Evolutionary conservation across 2,888 invertebrate species (phyloP).

Genomic region (Abrostola triplasia): DNA sequence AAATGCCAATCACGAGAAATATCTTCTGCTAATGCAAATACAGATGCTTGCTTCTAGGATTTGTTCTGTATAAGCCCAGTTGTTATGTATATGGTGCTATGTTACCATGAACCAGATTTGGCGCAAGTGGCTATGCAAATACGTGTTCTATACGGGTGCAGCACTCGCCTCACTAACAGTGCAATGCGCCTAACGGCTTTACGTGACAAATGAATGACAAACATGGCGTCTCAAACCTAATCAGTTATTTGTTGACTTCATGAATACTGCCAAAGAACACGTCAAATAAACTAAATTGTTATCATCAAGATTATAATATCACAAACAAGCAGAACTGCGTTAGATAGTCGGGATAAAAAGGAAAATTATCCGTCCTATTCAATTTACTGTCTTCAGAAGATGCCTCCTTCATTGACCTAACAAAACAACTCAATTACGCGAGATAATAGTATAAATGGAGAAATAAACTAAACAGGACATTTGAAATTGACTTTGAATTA

Average conservation of each 20-base stretch:
- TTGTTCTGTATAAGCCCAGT: too few species aligned
- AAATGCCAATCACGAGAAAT: too few species aligned
- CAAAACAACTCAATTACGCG: constrained; percentile 22
- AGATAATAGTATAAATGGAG: constrained; percentile 6
- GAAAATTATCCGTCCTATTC: neutral
- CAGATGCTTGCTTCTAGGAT: too few species aligned
- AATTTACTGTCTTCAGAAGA: neutral
- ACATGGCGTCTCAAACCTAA: neutral
- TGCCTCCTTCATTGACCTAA: neutral
- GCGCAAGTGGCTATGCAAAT: constrained; percentile 1
- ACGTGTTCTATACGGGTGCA: neutral
- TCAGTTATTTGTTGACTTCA: neutral
- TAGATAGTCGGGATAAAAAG: neutral
- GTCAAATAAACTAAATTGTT: neutral
- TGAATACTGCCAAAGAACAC: neutral
- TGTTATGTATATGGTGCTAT: too few species aligned
- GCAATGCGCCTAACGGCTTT: neutral
- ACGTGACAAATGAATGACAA: neutral
- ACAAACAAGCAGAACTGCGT: neutral
- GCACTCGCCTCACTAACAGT: neutral
- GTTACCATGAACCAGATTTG: too few species aligned
- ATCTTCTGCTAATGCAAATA: too few species aligned
- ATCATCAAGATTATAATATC: neutral
- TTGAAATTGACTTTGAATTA: constrained; percentile 14
- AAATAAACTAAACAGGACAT: constrained; percentile 22